These are phyloP conservation scores for Limonius californicus DNA, from an alignment of 1,140 invertebrate genomes.

Conservation along the genomic window DNA sequence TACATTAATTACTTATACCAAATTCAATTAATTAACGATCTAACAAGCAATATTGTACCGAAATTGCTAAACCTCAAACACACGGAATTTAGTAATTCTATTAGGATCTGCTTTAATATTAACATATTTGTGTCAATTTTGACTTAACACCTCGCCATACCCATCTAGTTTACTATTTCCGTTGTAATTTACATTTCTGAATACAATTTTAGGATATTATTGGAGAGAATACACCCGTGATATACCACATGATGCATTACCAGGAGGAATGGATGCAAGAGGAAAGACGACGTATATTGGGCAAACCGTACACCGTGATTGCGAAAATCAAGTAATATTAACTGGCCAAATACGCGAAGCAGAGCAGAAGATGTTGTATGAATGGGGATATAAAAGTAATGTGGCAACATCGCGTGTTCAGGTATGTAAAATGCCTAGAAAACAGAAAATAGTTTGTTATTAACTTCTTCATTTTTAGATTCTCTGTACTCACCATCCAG, in stretches of 20 bases:
- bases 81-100: too few species aligned
- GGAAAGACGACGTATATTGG: background rate
- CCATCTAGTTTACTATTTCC: too few species aligned
- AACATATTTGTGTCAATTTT: too few species aligned
- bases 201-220: constrained; percentile 1
- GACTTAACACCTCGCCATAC: too few species aligned
- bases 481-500: background rate
- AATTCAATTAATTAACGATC: too few species aligned
- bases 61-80: too few species aligned
- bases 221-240: background rate
- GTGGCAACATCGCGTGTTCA: background rate
- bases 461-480: background rate
- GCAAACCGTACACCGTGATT: background rate
- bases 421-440: background rate
- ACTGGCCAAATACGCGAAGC: background rate
- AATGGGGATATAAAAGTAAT: background rate
- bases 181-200: too few species aligned
- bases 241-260: background rate
- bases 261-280: background rate
- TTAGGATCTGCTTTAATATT: too few species aligned
- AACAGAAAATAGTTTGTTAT: background rate
- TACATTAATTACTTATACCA: too few species aligned
- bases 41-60: too few species aligned
- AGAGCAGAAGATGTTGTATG: background rate
- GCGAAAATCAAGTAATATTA: background rate